Evolutionary conservation across 2,888 invertebrate genomes (phyloP).

Genomic region (Epinotia nisella): DNA sequence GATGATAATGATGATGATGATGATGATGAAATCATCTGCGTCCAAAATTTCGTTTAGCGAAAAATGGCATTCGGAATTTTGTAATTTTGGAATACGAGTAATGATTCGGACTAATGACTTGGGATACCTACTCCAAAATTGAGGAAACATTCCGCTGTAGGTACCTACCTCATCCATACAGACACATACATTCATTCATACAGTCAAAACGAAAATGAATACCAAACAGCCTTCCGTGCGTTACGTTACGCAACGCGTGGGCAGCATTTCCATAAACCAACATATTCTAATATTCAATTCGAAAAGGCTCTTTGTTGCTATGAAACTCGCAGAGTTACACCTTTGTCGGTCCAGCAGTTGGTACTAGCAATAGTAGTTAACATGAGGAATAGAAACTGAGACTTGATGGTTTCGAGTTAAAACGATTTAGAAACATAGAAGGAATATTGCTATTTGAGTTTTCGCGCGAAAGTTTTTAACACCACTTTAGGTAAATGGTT

Average conservation of each 20-base stretch:
- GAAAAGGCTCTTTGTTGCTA: background rate
- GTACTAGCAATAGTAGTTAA: background rate
- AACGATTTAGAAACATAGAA: background rate
- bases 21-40: too few relatives aligned
- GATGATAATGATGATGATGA: too few relatives aligned
- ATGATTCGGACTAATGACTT: too few relatives aligned
- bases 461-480: too few relatives aligned
- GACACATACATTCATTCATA: background rate
- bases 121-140: too few relatives aligned
- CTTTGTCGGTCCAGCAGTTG: background rate
- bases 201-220: constrained; percentile 15
- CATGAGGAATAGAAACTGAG: constrained; percentile 17
- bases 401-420: constrained; percentile 5
- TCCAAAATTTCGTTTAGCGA: too few relatives aligned
- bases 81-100: too few relatives aligned
- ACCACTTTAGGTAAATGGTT: too few relatives aligned
- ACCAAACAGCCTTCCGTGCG: constrained; percentile 33
- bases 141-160: too few relatives aligned
- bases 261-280: constrained; percentile 42
- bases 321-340: background rate
- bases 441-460: too few relatives aligned
- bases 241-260: constrained; percentile 35
- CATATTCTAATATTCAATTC: background rate
- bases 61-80: too few relatives aligned
- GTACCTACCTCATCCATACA: background rate